Percentiles rank a stretch among this genome's conserved stretches.
These are phyloP conservation scores for Ladona fulva DNA, from an alignment of 1,140 invertebrate species.

Conservation along the genomic window DNA sequence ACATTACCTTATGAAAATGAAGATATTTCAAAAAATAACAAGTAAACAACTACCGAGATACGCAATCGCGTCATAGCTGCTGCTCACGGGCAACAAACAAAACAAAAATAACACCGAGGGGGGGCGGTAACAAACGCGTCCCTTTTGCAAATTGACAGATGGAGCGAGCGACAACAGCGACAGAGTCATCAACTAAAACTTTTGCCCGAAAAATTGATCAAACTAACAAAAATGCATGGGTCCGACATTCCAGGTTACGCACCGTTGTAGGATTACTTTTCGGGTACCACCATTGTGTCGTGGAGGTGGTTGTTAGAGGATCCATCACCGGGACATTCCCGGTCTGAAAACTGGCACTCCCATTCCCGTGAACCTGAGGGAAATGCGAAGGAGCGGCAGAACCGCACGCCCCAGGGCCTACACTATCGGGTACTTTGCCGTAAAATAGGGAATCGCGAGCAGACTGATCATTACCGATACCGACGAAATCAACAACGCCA, in stretches of 20 bases:
- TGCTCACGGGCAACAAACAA: too few relatives aligned
- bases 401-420: not conserved
- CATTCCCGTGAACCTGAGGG: not conserved
- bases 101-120: too few relatives aligned
- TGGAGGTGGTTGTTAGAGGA: not conserved
- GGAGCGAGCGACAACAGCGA: not conserved
- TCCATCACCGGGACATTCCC: constrained; percentile 1
- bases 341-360: not conserved
- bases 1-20: not conserved
- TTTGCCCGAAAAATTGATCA: not conserved
- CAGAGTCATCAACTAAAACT: not conserved
- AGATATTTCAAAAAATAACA: not conserved
- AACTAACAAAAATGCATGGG: not conserved
- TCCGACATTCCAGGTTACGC: not conserved
- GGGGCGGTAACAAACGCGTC: not conserved
- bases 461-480: not conserved
- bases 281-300: not conserved
- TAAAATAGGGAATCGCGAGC: not conserved
- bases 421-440: not conserved
- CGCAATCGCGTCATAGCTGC: too few relatives aligned
- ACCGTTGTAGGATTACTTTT: not conserved
- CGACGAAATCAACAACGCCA: not conserved
- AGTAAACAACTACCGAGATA: not conserved
- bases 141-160: not conserved
- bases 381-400: not conserved